phyloP scores from a whole-genome alignment of 2,797 vertebrate genomes.

The Poeciliopsis infans region DNA sequence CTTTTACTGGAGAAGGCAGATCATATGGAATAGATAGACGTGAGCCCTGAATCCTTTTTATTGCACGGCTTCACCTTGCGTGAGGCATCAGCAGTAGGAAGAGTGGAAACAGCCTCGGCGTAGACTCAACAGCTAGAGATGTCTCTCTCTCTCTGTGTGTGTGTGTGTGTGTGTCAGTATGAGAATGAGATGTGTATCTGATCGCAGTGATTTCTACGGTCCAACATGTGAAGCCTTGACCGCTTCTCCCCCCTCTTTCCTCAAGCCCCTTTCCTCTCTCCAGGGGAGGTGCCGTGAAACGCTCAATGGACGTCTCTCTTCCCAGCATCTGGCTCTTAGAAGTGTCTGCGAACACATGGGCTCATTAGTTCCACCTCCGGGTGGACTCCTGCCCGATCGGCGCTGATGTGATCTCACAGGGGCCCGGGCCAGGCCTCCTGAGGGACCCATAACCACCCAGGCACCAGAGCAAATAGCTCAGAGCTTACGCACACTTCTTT shows the following conservation, averaged over 20 bases:
- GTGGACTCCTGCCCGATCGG: slow-evolving; percentile 71
- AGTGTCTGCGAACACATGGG: slow-evolving; percentile 79
- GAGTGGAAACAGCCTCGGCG: slow-evolving; percentile 56
- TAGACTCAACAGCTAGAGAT: slow-evolving; percentile 64
- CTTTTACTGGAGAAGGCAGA: slow-evolving; percentile 67
- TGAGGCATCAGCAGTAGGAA: slow-evolving; percentile 45
- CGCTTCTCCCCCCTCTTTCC: slow-evolving; percentile 49
- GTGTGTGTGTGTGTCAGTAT: slow-evolving; percentile 52
- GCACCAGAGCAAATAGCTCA: slow-evolving; percentile 79
- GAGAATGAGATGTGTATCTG: slow-evolving; percentile 52
- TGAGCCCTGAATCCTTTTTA: slow-evolving; percentile 63
- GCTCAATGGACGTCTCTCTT: slow-evolving; percentile 77
- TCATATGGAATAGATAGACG: slow-evolving; percentile 76
- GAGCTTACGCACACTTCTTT: slow-evolving; percentile 74
- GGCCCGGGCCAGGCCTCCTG: slow-evolving; percentile 70
- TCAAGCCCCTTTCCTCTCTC: slow-evolving; percentile 56
- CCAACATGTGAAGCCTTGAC: slow-evolving; percentile 55
- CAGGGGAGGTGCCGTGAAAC: slow-evolving; percentile 72
- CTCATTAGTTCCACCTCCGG: slow-evolving; percentile 80
- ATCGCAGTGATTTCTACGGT: slow-evolving; percentile 39
- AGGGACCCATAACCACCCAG: slow-evolving; percentile 79
- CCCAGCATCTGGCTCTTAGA: slow-evolving; percentile 82
- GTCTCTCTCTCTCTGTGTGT: slow-evolving; percentile 21
- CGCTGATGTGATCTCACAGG: slow-evolving; percentile 77
- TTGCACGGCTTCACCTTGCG: slow-evolving; percentile 62